A percentile compares a stretch with the other conserved stretches of the same genome.
Evolutionary conservation across 2,113 vertebrate species (phyloP).

Genomic region (Coregonus clupeaformis): DNA sequence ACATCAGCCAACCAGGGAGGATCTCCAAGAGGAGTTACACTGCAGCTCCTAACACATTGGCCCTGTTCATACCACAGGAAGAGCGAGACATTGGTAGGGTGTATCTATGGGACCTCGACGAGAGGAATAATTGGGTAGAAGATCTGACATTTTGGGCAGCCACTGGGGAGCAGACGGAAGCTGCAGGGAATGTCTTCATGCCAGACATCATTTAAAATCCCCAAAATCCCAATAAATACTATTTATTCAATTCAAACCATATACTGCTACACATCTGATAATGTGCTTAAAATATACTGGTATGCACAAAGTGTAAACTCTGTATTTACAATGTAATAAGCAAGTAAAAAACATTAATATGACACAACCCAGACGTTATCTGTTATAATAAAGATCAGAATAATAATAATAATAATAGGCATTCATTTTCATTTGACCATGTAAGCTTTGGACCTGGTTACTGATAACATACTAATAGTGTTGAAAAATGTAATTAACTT

Average conservation of each 20-base stretch:
- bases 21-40: not conserved
- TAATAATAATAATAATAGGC: conserved; percentile 1
- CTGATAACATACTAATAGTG: not conserved
- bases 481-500: too few relatives aligned
- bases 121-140: not conserved
- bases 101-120: not conserved
- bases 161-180: not conserved
- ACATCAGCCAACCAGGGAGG: not conserved
- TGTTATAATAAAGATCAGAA: not conserved
- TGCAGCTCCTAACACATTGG: not conserved
- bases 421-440: not conserved
- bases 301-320: conserved; percentile 29
- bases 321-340: not conserved
- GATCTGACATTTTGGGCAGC: not conserved
- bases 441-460: conserved; percentile 31
- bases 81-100: not conserved
- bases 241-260: not conserved
- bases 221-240: not conserved
- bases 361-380: conserved; percentile 6
- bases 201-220: not conserved
- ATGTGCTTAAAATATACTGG: not conserved
- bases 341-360: not conserved
- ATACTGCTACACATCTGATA: not conserved
- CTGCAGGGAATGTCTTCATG: not conserved
- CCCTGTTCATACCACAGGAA: not conserved